Evolutionary conservation across 1,140 invertebrate genomes (phyloP), one percentile per base, ranked within the genome.

Genomic region (Drosophila willistoni): DNA sequence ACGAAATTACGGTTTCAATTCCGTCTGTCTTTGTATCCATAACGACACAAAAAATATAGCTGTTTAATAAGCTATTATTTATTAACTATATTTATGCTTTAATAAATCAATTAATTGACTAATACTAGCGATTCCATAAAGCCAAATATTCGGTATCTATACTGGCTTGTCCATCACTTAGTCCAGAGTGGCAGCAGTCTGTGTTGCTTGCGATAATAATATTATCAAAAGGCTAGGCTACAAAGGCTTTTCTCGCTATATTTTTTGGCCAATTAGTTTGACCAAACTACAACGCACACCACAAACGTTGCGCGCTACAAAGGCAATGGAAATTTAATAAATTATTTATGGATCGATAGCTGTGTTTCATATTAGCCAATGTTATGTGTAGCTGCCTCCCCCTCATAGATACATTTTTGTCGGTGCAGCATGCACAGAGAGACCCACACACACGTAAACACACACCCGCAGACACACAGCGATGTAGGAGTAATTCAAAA

Each of bases 331-430:
- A 68, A 68, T 73, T 68, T 51, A 80, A 73, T 67, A 64, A 77
- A 61, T 64, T 56, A 70, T 47, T 69, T 63, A 10, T 59, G 54
- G 64, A 64, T 90, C 73, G 73, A 90, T 75, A 75, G 36, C 41
- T 69, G 17, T 64, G 17, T 64, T 78, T 55, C 59, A 78, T 70
- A 78, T 78, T 81, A 78, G 62, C 62, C 59, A 39, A 75, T 72
- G 61, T 68, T 78, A 64, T 69, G 73, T 77, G 62, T 33, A 7
- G 29, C 7, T 7, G 36, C 34, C 34, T 12, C 9, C 34, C 19
- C 36, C 22, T 0, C 34, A 12, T 51, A 51, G 17, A 19, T 51
- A 51, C 44, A 22, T 51, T 22, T 7, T 51, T 51, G 17, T 51
- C n/a, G 13, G 2, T 22, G 14, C 44, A 51, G 17, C 10, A 19